Evolutionary conservation across 2,888 invertebrate species (phyloP), one percentile per base, ranked within the genome.

Genomic region (Eilema caniola): DNA sequence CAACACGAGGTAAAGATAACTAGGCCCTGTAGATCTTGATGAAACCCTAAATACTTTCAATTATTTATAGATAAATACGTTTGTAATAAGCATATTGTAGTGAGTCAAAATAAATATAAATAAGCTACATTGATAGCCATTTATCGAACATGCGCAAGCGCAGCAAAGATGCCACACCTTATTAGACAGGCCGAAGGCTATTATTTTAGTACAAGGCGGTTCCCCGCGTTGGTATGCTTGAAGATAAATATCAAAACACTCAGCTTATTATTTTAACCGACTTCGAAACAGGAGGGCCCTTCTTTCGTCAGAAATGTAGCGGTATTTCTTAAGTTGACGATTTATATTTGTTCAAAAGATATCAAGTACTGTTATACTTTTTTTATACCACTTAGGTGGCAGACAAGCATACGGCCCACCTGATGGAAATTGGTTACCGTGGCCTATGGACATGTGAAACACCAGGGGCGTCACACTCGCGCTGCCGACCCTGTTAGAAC

Each of bases 81-180:
- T 62, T 62, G 14, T 56, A 56, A 24, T 23, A 65, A 12, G 65
- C 23, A 23, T 25, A 56, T 31, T 23, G 56, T 56, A 23, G 33
- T 20, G 33, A 65, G 56, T 65, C 65, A 56, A 28, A 65, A 31
- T n/a, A 25, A 25, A 28, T 16, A 23, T 65, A 28, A 66, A 57
- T 33, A 57, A 57, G 33, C 20, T 20, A 37, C 24, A 24, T 31
- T 65, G 56, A 65, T 57, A 57, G 33, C 31, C 67, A 66, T 47
- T 59, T n/a, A 47, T 16, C 20, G 16, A 37, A 41, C 66, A 60
- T 3, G n/a, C 41, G 25, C 66, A 41, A 14, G 66, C 66, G 12
- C 25, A 16, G 31, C 70, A 62, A 62, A 41, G 71, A 68, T 62
- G 68, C 68, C 71, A 68, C 71, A 68, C 71, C 71, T 68, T 67